phyloP scores from a whole-genome alignment of 37 sponge, comb jelly and placozoan species.

The Halichondria panicea region DNA sequence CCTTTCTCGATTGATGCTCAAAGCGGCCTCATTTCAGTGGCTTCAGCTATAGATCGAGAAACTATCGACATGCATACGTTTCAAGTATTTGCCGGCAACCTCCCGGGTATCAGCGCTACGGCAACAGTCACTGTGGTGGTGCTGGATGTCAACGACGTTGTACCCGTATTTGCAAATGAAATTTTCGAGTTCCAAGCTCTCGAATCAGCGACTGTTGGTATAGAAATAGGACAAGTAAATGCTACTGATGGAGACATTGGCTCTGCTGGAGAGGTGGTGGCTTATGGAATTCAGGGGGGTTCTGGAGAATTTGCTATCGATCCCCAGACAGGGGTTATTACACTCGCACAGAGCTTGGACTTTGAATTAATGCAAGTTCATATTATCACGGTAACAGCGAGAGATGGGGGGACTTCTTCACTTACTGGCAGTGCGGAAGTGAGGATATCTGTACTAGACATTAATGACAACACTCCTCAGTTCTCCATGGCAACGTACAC shows the following conservation, averaged over 20 bases:
- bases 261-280: constrained; percentile 14
- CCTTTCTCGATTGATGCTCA: constrained; percentile 42
- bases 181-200: constrained; percentile 32
- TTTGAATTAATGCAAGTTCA: constrained; percentile 35
- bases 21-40: constrained; percentile 41
- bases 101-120: constrained; percentile 20
- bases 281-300: not conserved
- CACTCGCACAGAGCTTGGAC: constrained; percentile 34
- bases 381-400: constrained; percentile 48
- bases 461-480: constrained; percentile 81
- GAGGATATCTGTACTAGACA: constrained; percentile 47
- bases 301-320: constrained; percentile 31
- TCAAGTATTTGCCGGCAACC: constrained; percentile 13
- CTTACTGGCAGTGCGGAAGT: constrained; percentile 39
- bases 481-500: constrained; percentile 6
- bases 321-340: constrained; percentile 29
- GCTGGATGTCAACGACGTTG: constrained; percentile 49
- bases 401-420: constrained; percentile 51
- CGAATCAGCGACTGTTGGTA: constrained; percentile 36
- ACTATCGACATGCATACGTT: constrained; percentile 1
- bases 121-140: constrained; percentile 31
- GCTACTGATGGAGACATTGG: constrained; percentile 46
- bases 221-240: constrained; percentile 21
- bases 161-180: constrained; percentile 13
- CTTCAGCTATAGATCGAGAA: constrained; percentile 50